phyloP scores from a whole-genome alignment of 1,140 invertebrate genomes.

The Mizuhopecten yessoensis region DNA sequence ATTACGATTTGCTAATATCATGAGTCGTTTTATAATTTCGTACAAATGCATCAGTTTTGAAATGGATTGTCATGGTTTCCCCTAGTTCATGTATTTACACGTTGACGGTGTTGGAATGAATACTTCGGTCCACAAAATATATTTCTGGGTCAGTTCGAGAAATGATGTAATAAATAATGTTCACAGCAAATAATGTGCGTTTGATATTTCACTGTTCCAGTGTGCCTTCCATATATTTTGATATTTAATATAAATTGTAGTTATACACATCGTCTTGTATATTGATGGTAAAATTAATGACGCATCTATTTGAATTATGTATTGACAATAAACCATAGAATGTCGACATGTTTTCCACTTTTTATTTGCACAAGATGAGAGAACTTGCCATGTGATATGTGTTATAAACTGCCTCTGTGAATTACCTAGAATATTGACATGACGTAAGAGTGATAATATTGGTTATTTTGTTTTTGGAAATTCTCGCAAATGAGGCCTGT shows the following conservation, averaged over 20 bases:
- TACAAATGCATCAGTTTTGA: background rate
- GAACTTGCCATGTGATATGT: too few relatives aligned
- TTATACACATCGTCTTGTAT: background rate
- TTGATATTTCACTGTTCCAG: background rate
- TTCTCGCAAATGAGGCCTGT: too few relatives aligned
- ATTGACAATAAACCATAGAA: background rate
- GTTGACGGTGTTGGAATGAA: background rate
- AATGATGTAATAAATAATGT: background rate
- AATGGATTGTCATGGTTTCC: background rate
- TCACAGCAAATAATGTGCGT: background rate
- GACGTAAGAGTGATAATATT: too few relatives aligned
- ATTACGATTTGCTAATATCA: background rate
- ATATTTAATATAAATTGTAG: background rate
- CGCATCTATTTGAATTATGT: background rate
- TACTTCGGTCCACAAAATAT: background rate
- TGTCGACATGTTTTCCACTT: background rate
- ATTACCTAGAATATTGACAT: too few relatives aligned
- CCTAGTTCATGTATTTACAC: background rate
- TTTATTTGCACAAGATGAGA: background rate
- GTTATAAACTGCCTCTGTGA: too few relatives aligned
- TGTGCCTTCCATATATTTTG: background rate
- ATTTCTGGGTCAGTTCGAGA: background rate
- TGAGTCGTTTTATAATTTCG: background rate
- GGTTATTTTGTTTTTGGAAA: too few relatives aligned
- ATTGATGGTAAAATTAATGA: background rate